Percentiles rank a stretch among this genome's conserved stretches.
Conservation (phyloP, 2,797 vertebrate species). For the Rhinoraja longicauda region DNA sequence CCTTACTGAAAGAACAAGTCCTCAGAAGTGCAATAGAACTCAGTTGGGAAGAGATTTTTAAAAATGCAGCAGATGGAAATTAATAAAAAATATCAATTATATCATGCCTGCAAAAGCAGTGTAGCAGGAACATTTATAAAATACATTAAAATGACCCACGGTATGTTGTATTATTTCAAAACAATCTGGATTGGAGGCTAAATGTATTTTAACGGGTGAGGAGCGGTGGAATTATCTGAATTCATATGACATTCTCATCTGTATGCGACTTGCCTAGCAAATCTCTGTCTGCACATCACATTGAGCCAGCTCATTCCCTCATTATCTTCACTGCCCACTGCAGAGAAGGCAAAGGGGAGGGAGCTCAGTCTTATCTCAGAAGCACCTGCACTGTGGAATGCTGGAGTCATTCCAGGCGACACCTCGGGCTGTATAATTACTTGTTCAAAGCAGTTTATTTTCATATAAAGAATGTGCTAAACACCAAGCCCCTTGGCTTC, state of each 20-base stretch:
- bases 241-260: not conserved
- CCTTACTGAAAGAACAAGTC: too few species aligned
- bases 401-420: not conserved
- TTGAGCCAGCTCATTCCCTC: not conserved
- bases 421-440: not conserved
- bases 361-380: not conserved
- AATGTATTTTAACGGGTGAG: not conserved
- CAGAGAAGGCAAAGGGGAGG: not conserved
- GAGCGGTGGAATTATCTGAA: not conserved
- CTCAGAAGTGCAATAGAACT: not conserved
- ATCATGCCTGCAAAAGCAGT: not conserved
- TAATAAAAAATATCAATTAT: not conserved
- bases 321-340: constrained; percentile 22
- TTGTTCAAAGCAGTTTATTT: constrained; percentile 12
- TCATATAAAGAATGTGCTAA: constrained; percentile 12
- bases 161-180: not conserved
- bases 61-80: not conserved
- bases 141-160: not conserved
- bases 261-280: not conserved
- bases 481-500: constrained; percentile 1
- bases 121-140: not conserved
- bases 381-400: not conserved
- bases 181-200: not conserved
- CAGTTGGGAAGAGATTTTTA: not conserved
- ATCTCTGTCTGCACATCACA: not conserved